phyloP scores from a whole-genome alignment of 2,888 invertebrate species.

The Adineta ricciae region DNA sequence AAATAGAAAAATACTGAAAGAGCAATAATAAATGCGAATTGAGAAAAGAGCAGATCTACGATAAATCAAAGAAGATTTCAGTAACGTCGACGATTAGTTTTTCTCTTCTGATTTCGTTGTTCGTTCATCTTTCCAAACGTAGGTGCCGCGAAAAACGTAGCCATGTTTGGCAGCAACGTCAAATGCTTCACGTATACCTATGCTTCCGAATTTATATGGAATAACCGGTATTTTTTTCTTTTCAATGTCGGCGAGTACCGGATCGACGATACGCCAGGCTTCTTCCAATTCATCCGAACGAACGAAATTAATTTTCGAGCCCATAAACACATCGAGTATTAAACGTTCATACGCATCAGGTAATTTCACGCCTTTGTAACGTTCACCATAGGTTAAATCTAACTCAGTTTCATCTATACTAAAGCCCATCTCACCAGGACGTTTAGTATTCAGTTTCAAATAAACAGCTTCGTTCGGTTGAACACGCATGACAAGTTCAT shows the following conservation, averaged over 20 bases:
- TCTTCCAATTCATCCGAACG: slow-evolving; percentile 87
- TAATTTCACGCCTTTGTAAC: slow-evolving; percentile 72
- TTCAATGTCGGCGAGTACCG: slow-evolving; percentile 75
- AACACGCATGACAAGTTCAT: slow-evolving; percentile 92
- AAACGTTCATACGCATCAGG: slow-evolving; percentile 96
- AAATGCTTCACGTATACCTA: background rate
- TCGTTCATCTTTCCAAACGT: background rate
- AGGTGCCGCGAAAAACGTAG: slow-evolving; percentile 39
- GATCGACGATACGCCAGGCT: slow-evolving; percentile 94
- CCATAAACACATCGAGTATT: slow-evolving; percentile 91
- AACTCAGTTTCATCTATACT: slow-evolving; percentile 94
- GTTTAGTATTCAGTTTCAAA: slow-evolving; percentile 94
- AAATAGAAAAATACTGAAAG: too few relatives aligned
- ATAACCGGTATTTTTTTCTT: slow-evolving; percentile 37
- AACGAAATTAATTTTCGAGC: slow-evolving; percentile 98
- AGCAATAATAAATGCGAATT: too few relatives aligned
- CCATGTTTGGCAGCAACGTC: background rate
- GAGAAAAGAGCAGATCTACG: too few relatives aligned
- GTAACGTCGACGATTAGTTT: too few relatives aligned
- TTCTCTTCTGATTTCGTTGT: background rate
- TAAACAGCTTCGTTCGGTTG: slow-evolving; percentile 97
- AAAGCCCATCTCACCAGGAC: slow-evolving; percentile 82
- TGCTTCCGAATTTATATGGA: slow-evolving; percentile 29
- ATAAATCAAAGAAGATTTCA: too few relatives aligned
- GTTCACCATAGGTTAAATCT: slow-evolving; percentile 81